Evolutionary conservation across 2,113 vertebrate species (phyloP), one percentile per base, ranked within the genome.

Genomic region (Calidris pygmaea): DNA sequence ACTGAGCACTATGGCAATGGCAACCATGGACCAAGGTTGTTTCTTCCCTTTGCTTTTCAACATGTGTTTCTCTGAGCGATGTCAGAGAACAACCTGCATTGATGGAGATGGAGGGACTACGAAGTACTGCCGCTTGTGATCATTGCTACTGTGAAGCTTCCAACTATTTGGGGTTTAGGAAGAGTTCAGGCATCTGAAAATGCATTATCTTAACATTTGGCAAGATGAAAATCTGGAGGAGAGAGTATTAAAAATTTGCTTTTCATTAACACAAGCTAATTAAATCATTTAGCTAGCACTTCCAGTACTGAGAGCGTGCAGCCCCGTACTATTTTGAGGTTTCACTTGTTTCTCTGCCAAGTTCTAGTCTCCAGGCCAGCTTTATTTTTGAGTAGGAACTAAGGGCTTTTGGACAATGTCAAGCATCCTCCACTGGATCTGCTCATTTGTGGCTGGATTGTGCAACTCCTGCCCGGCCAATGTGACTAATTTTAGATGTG

Each of bases 191-290:
- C 89, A 56, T 50, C 79, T 53, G 13, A 80, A 89, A 95, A 63
- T 39, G 52, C 32, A 22, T 84, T 20, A 15, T 35, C 65, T 50
- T 41, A 43, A 30, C 72, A 11, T 30, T 75, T 87, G 86, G 80
- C 60, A 41, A n/a, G 77, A 58, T 10, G 21, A 6, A 7, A 67
- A 62, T 70, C 6, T 21, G 77, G 52, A 77, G 80, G 83, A 66
- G 66, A 79, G 29, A 53, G 26, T 4, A 30, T 41, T 67, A 32
- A 70, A 55, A 70, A 34, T 19, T 32, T 41, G 18, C 85, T 77
- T 73, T 80, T 82, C 85, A 73, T 95, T 92, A 92, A 19, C 86
- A 87, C 12, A 0, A 77, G 84, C 84, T 92, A 58, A 94, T 95
- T 75, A 81, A 89, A 76, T 55, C 14, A 2, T 26, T 58, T 24